Base-by-base conservation (phyloP, 1,140 invertebrate species). In the Hestina assimilis region DNA sequence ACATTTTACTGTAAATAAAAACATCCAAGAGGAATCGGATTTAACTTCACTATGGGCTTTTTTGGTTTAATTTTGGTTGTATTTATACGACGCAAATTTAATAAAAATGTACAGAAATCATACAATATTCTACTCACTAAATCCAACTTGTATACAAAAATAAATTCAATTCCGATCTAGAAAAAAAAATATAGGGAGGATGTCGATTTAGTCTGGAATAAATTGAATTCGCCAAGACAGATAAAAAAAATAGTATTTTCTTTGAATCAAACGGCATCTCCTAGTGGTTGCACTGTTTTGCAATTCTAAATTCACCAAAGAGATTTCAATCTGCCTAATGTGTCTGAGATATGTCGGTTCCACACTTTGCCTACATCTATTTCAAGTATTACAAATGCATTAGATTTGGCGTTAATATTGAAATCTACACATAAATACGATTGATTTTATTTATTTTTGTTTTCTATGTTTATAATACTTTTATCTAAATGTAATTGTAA, bases 241-340 rank as follows among this genome's bases (percentile, higher is more conserved):
- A 69, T 66, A 63, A 67, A 62, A 69, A 71, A 69, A 47, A 73
- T 67, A 66, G 66, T 61, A 69, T 72, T 72, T 77, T 69, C 72
- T 75, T 75, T 72, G 72, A 80, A 75, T 72, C 75, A 80, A 71
- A 75, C 69, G 63, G 72, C 74, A 76, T 72, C 63, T 20, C 55
- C 61, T 70, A 80, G 68, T 67, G 73, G 67, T 66, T 69, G 70
- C 73, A 76, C 72, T 79, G 74, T 79, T 84, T 83, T 85, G 74
- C 79, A 83, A 87, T 83, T 84, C 81, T 70, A 80, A 84, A 70
- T 75, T 69, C 58, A 63, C 72, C 63, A 69, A 71, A 83, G 79
- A 80, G 81, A 69, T 83, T 84, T 75, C 76, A 83, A 87, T 84
- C 72, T 73, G 60, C 68, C 79, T 87, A 84, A 87, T 86, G 81